These are phyloP conservation scores for Tridacna gigas DNA, from an alignment of 2,888 invertebrate genomes.

Conservation along the genomic window DNA sequence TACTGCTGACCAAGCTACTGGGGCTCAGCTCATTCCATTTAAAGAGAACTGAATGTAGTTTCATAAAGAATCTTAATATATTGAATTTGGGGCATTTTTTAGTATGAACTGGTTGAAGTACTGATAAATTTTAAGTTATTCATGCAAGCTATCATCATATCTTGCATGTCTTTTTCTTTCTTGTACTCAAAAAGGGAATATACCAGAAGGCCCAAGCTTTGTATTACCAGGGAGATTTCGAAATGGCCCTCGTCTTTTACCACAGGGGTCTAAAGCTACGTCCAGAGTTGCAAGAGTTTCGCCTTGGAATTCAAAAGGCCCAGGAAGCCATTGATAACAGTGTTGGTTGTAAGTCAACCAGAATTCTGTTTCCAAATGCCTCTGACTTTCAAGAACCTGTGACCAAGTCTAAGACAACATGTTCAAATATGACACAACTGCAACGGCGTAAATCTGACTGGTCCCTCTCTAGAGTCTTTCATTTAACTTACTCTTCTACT, in stretches of 20 bases:
- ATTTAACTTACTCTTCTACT: conserved; percentile 31
- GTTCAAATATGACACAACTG: neutral
- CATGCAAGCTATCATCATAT: neutral
- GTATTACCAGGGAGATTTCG: conserved; percentile 96
- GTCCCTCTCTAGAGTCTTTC: conserved; percentile 48
- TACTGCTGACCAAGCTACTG: no score
- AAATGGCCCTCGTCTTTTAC: conserved; percentile 96
- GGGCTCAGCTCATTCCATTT: no score
- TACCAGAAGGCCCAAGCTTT: conserved; percentile 97
- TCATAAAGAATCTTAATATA: no score
- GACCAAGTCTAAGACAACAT: neutral
- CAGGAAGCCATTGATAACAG: conserved; percentile 97
- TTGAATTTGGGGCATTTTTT: no score
- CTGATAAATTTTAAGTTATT: no score
- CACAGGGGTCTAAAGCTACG: conserved; percentile 94
- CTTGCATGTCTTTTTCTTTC: neutral
- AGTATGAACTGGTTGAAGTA: no score
- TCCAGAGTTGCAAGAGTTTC: conserved; percentile 91
- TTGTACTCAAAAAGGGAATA: conserved; percentile 87
- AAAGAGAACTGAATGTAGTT: no score
- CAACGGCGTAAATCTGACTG: conserved; percentile 53
- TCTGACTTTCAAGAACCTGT: conserved; percentile 12
- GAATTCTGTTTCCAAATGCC: conserved; percentile 35
- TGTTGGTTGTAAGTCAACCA: conserved; percentile 87
- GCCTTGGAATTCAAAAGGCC: conserved; percentile 95